Evolutionary conservation across 2,797 vertebrate species (phyloP), one percentile per base, ranked within the genome.

Genomic region (Setipinna tenuifilis): DNA sequence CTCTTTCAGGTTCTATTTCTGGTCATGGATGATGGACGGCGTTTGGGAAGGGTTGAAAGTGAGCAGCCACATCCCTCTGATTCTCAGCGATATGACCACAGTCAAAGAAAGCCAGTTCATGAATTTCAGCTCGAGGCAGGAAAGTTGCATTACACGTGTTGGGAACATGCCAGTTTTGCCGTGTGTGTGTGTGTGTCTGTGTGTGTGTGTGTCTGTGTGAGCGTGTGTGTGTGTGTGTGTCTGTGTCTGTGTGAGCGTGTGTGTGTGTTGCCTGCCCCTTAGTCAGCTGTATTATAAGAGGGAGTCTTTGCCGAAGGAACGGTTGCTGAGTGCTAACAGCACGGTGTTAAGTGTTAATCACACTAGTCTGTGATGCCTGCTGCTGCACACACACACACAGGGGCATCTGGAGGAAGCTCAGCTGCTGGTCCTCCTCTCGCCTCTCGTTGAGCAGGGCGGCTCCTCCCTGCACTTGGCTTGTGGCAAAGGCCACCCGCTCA

Each of bases 401-500:
- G 23, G n/a, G 23, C 62, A 14, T 28, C 62, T 65, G 12, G 65
- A 71, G 65, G 65, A 35, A 71, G 25, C 65, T 35, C 25, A 31
- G 11, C 14, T 4, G 28, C 71, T 44, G 31, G 16, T 44, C 50
- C 50, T 54, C 2, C 9, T 7, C 50, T 54, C 50, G 9, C 50
- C 50, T 41, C 68, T 75, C 28, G 31, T 14, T 78, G 35, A 21
- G 6, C 35, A 9, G 17, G 3, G 19, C 17, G 31, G 7, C 71
- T 78, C 71, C 71, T 78, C 35, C 35, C 35, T 44, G 35, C 35
- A 6, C 71, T 19, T 78, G 71, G 71, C 71, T 78, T 21, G 35
- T 44, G 71, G 71, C 71, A 78, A 78, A 44, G 71, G 71, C 71
- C 71, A 78, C 71, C 71, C 71, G 71, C 71, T 78, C 71, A 21